phyloP scores from a whole-genome alignment of 2,888 invertebrate species.

The Drosophila longiperda region DNA sequence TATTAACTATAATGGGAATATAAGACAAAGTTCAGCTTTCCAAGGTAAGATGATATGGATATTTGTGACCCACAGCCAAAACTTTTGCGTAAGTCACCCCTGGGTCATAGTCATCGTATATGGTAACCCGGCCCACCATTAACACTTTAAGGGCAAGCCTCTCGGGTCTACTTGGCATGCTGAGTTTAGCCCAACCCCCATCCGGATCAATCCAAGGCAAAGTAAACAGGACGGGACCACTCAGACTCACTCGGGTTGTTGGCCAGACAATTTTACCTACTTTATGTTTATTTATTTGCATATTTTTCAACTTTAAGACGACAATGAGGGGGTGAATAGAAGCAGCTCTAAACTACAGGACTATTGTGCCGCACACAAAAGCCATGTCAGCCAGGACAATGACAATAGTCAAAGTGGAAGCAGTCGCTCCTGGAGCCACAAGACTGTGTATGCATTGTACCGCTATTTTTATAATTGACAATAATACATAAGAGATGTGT shows the following conservation, averaged over 20 bases:
- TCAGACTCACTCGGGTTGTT: conserved; percentile 68
- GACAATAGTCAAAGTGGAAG: conserved; percentile 57
- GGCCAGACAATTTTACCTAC: conserved; percentile 79
- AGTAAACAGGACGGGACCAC: conserved; percentile 53
- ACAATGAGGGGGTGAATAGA: conserved; percentile 54
- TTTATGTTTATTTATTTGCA: conserved; percentile 76
- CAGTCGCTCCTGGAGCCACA: conserved; percentile 20
- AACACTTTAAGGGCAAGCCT: conserved; percentile 63
- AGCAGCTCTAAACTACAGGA: conserved; percentile 35
- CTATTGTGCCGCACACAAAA: conserved; percentile 63
- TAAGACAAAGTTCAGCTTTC: conserved; percentile 38
- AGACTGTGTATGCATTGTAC: conserved; percentile 60
- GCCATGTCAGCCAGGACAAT: conserved; percentile 52
- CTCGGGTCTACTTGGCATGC: conserved; percentile 67
- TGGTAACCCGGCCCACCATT: conserved; percentile 54
- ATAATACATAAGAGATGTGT: conserved; percentile 69
- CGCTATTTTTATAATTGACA: conserved; percentile 74
- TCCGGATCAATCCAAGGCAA: conserved; percentile 20
- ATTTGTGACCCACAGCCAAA: conserved; percentile 23
- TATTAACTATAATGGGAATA: conserved; percentile 43
- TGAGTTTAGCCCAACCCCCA: conserved; percentile 27
- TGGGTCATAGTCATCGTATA: conserved; percentile 51
- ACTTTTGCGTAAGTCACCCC: conserved; percentile 49
- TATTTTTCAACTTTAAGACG: conserved; percentile 78
- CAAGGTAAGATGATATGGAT: conserved; percentile 43